Conservation (phyloP, 2,113 vertebrate species). For the Epinephelus cyanopodus region DNA sequence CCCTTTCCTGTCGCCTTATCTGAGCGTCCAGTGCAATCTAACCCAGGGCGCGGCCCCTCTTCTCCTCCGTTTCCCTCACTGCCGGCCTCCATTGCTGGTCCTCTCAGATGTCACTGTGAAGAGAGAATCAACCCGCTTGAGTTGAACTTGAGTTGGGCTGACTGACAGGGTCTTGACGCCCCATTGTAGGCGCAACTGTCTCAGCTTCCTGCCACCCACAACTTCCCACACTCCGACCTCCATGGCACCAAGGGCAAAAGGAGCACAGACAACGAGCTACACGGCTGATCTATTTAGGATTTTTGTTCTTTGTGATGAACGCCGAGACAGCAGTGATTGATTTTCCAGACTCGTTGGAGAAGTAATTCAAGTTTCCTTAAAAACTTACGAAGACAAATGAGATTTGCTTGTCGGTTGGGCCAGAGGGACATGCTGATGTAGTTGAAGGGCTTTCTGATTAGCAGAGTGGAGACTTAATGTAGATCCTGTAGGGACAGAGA, state of each 20-base stretch:
- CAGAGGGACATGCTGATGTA: slow-evolving; percentile 54
- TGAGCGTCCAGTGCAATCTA: slow-evolving; percentile 69
- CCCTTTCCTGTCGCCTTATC: slow-evolving; percentile 79
- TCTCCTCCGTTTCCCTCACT: slow-evolving; percentile 44
- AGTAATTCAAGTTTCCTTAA: slow-evolving; percentile 27
- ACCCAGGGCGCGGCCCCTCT: slow-evolving; percentile 55
- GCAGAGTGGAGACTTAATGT: slow-evolving; percentile 63
- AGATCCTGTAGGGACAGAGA: slow-evolving; percentile 65
- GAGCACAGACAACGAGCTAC: slow-evolving; percentile 4
- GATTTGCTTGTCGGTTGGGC: slow-evolving; percentile 35
- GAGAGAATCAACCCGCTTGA: slow-evolving; percentile 62
- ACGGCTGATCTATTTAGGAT: slow-evolving; percentile 3
- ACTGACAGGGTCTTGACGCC: slow-evolving; percentile 70
- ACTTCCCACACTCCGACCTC: slow-evolving; percentile 58
- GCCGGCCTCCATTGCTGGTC: slow-evolving; percentile 47
- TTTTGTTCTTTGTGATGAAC: slow-evolving; percentile 17
- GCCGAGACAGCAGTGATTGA: slow-evolving; percentile 1
- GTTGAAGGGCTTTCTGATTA: slow-evolving; percentile 66
- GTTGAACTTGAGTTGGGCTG: slow-evolving; percentile 58
- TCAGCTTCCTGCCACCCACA: slow-evolving; percentile 67
- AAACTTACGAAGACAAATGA: slow-evolving; percentile 44
- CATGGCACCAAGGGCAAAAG: slow-evolving; percentile 41
- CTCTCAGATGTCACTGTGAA: slow-evolving; percentile 71
- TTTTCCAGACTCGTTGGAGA: slow-evolving; percentile 35
- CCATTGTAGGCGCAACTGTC: slow-evolving; percentile 46